Base-by-base conservation (phyloP, 2,113 vertebrate genomes). In the Dicerorhinus sumatrensis region DNA sequence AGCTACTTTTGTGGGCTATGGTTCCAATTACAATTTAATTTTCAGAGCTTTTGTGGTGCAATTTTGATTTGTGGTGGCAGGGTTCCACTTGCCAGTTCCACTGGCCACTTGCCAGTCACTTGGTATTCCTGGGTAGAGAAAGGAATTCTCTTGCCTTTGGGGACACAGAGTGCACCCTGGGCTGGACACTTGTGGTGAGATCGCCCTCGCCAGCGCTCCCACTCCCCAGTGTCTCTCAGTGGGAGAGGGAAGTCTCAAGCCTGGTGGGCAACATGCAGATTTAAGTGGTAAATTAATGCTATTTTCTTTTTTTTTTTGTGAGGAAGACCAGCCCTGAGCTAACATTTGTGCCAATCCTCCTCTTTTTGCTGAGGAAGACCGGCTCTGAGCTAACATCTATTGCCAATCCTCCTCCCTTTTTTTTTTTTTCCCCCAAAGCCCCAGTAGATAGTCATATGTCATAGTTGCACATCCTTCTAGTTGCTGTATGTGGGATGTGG, bases 11-110 rank as follows among this genome's bases (percentile, higher is more conserved):
- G 58, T 54, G 54, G 76, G 39, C 12, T 46, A 17, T 51, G 21
- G 20, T 81, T 92, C 56, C 70, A 56, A 58, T 6, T 58, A 51
- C 3, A 63, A 27, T 62, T n/a, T 62, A 70, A 69, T 88, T 76
- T 91, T 62, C 33, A 82, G 88, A 62, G 51, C 2, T 18, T 87
- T 77, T 36, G 12, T 82, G 76, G 62, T 42, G 6, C 2, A 29
- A 8, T 73, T 81, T 81, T 69, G 36, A 54, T 54, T 31, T 8
- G 48, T 60, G 67, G 39, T 46, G 17, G 36, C 8, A 7, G 42
- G 0, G 0, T 29, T 36, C 27, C 36, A 23, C 2, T 8, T 8
- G 23, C 33, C 31, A 33, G 29, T 12, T 42, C 42, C 42, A 42
- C 42, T 42, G 42, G 42, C 42, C 42, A 42, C 42, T 42, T 42